These are phyloP conservation scores for Harlomillsia oculata DNA, from an alignment of 1,140 invertebrate species.

Conservation along the genomic window DNA sequence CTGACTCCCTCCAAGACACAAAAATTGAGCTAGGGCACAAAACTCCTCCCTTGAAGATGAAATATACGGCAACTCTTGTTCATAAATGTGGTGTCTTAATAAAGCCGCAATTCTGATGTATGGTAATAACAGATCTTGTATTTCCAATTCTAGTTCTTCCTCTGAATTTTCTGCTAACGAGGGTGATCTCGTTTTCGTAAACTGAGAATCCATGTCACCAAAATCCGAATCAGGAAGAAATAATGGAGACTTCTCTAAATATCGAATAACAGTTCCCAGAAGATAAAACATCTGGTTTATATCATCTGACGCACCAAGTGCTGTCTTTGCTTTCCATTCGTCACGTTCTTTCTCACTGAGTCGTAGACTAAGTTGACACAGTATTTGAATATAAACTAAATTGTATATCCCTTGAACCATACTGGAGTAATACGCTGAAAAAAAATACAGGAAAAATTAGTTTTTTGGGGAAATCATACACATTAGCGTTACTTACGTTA, in stretches of 20 bases:
- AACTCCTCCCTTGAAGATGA: conserved; percentile 21
- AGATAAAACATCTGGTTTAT: conserved; percentile 36
- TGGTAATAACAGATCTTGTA: conserved; percentile 68
- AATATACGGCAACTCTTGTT: conserved; percentile 56
- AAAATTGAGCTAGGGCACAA: conserved; percentile 18
- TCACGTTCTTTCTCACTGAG: conserved; percentile 48
- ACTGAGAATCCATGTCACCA: conserved; percentile 24
- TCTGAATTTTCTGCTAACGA: conserved; percentile 15
- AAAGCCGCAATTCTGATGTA: conserved; percentile 74
- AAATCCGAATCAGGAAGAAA: conserved; percentile 37
- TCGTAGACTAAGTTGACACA: conserved; percentile 58
- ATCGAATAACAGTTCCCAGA: conserved; percentile 41
- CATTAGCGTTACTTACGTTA: no score
- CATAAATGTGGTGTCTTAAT: conserved; percentile 74
- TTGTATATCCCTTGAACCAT: conserved; percentile 79
- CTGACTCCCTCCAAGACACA: conserved; percentile 55
- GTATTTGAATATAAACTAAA: conserved; percentile 75
- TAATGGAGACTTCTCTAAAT: conserved; percentile 40
- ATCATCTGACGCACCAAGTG: conserved; percentile 3
- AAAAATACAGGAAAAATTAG: conserved; percentile 28
- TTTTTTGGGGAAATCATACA: no score
- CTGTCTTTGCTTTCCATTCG: conserved; percentile 39
- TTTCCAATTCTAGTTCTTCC: conserved; percentile 46
- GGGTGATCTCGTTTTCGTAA: conserved; percentile 6
- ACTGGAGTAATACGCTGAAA: conserved; percentile 73